phyloP scores from a whole-genome alignment of 2,888 invertebrate genomes.

The Scrobipalpa atriplicella region DNA sequence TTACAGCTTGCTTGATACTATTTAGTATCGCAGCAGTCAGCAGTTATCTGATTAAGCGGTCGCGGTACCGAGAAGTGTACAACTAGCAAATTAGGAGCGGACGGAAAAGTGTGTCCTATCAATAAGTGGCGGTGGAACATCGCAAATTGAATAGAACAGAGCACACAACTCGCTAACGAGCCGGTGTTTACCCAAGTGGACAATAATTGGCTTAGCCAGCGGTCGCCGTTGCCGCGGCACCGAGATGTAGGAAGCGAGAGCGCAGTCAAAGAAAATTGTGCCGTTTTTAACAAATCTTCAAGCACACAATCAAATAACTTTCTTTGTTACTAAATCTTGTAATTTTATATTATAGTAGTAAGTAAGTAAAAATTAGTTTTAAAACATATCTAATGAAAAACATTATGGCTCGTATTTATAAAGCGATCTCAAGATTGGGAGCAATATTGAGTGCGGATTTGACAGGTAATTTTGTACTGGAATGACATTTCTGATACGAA shows the following conservation, averaged over 20 bases:
- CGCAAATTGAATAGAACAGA: constrained; percentile 81
- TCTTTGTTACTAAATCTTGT: no score
- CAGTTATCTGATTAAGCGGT: constrained; percentile 22
- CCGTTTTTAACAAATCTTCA: no score
- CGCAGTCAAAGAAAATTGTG: constrained; percentile 23
- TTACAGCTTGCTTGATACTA: not conserved
- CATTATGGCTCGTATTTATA: no score
- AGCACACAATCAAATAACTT: no score
- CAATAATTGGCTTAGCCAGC: constrained; percentile 82
- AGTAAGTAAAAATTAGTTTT: no score
- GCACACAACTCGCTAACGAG: constrained; percentile 82
- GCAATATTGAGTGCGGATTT: no score
- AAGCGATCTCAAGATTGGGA: no score
- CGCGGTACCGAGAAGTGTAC: constrained; percentile 43
- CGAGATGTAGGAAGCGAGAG: constrained; percentile 43
- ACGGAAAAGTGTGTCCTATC: constrained; percentile 61
- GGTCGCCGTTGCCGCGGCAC: constrained; percentile 62
- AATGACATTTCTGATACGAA: no score
- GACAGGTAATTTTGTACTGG: no score
- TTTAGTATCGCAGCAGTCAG: not conserved
- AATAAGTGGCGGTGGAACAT: constrained; percentile 75
- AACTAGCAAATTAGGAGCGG: constrained; percentile 54
- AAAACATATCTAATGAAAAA: no score
- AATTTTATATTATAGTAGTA: no score
- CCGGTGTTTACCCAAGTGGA: constrained; percentile 81